A percentile compares a stretch with the other conserved stretches of the same genome.
Conservation (phyloP, 2,113 vertebrate species). For the Chamaea fasciata region DNA sequence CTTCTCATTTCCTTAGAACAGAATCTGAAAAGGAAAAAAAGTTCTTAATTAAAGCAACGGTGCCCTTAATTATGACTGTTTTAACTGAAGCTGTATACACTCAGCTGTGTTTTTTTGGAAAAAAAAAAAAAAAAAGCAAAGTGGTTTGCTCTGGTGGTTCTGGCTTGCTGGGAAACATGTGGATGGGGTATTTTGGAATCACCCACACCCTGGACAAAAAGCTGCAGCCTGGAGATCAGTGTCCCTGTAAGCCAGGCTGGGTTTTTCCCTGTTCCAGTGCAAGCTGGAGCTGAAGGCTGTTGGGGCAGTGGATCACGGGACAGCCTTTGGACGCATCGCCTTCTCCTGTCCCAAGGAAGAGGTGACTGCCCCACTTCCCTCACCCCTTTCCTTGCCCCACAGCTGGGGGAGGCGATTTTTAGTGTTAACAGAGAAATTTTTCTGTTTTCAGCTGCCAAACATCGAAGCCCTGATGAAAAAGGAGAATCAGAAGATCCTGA, state of each 20-base stretch:
- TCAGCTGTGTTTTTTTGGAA: neutral
- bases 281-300: constrained; percentile 85
- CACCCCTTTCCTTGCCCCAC: neutral
- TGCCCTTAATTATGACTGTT: neutral
- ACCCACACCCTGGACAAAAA: neutral
- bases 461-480: constrained; percentile 87
- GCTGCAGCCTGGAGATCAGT: neutral
- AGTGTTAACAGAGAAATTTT: neutral
- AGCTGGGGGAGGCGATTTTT: neutral
- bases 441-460: constrained; percentile 74
- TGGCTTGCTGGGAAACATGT: neutral
- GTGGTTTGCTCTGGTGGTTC: neutral
- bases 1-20: neutral
- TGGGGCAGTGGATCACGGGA: constrained; percentile 80
- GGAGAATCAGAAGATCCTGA: constrained; percentile 88
- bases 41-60: neutral
- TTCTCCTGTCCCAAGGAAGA: constrained; percentile 91
- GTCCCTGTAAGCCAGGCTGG: neutral
- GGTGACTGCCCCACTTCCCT: constrained; percentile 53
- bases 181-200: neutral
- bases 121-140: rapidly evolving
- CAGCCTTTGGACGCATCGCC: constrained; percentile 92
- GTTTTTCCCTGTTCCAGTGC: constrained; percentile 74
- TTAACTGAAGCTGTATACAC: rapidly evolving
- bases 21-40: neutral